phyloP scores from a whole-genome alignment of 2,113 vertebrate species.

The Pseudonaja textilis region DNA sequence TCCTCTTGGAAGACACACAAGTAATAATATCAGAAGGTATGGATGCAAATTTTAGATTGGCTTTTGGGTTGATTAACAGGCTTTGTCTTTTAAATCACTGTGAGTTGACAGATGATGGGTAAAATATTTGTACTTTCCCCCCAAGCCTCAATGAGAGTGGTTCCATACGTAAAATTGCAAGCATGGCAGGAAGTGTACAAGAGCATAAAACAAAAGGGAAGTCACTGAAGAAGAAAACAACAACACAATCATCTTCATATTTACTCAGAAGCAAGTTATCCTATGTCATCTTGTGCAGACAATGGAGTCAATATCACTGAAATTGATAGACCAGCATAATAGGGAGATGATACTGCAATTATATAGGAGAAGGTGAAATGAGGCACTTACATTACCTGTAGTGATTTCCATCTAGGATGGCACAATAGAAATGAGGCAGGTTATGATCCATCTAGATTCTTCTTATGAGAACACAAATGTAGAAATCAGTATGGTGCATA shows the following conservation, averaged over 20 bases:
- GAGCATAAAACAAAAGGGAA: background rate
- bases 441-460: background rate
- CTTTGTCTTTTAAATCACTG: background rate
- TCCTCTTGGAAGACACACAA: background rate
- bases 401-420: background rate
- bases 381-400: background rate
- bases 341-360: background rate
- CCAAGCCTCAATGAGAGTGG: background rate
- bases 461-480: background rate
- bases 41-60: background rate
- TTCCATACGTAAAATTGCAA: background rate
- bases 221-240: background rate
- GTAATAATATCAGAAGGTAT: background rate
- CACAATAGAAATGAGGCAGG: background rate
- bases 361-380: background rate
- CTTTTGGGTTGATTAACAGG: background rate
- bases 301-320: background rate
- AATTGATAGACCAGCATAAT: background rate
- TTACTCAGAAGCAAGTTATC: background rate
- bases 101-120: background rate
- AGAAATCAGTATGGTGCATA: background rate
- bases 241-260: background rate
- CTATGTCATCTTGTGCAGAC: background rate
- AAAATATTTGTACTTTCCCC: background rate
- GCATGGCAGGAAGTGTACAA: background rate